Conservation (phyloP, 2,888 invertebrate genomes). For the Bembecia ichneumoniformis region DNA sequence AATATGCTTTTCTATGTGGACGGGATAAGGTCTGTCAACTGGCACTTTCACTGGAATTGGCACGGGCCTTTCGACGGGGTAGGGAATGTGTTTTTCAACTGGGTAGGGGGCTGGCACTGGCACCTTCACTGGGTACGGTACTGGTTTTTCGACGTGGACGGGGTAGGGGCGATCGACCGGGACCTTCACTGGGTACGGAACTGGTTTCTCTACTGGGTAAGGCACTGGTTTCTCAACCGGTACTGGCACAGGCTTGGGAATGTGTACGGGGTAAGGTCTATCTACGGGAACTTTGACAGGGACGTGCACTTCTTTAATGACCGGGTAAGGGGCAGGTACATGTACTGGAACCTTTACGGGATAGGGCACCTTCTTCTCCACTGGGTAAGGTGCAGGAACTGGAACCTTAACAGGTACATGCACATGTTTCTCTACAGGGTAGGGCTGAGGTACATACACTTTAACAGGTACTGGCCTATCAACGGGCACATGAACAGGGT, state of each 20-base stretch:
- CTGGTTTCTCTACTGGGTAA: constrained; percentile 73
- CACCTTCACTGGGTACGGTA: constrained; percentile 75
- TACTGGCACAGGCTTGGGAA: constrained; percentile 74
- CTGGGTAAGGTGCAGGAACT: constrained; percentile 78
- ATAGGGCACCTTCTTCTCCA: constrained; percentile 77
- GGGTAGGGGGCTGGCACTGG: constrained; percentile 77
- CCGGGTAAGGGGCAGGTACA: constrained; percentile 73
- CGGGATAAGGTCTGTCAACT: constrained; percentile 75
- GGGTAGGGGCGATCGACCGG: constrained; percentile 72
- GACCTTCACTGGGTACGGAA: constrained; percentile 76
- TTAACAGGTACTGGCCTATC: constrained; percentile 67
- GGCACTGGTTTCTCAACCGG: constrained; percentile 72
- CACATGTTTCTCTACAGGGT: constrained; percentile 75
- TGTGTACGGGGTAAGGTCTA: constrained; percentile 75
- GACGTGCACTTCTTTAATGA: constrained; percentile 67
- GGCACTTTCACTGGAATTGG: constrained; percentile 78
- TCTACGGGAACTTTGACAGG: constrained; percentile 78
- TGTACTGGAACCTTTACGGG: constrained; percentile 75
- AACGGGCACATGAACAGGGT: constrained; percentile 67
- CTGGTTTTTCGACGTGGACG: constrained; percentile 55
- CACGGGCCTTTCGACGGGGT: constrained; percentile 77
- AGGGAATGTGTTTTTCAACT: constrained; percentile 74
- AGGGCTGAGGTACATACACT: constrained; percentile 71
- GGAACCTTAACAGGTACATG: constrained; percentile 78
- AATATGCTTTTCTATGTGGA: constrained; percentile 76